Conservation (phyloP, 2,113 vertebrate species). For the Chiloscyllium plagiosum region DNA sequence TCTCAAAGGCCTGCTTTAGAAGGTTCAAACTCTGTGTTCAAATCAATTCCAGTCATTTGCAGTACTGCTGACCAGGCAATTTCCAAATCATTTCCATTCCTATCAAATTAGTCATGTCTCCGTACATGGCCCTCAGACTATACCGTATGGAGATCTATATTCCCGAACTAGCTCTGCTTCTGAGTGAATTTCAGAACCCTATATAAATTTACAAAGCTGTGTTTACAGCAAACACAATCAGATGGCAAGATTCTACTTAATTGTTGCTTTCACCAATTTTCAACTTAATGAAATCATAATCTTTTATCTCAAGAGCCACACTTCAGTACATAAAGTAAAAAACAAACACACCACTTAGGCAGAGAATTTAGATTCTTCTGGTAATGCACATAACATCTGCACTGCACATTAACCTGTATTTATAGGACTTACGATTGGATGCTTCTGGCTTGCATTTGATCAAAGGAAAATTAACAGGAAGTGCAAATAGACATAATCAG, state of each 20-base stretch:
- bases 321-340: neutral
- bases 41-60: neutral
- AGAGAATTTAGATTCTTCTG: neutral
- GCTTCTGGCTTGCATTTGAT: neutral
- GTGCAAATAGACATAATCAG: neutral
- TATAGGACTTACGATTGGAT: neutral
- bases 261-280: neutral
- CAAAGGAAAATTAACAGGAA: conserved; percentile 29
- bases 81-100: neutral
- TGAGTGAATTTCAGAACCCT: neutral
- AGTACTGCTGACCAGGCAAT: neutral
- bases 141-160: neutral
- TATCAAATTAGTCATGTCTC: neutral
- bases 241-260: neutral
- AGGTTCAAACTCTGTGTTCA: neutral
- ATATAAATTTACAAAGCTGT: neutral
- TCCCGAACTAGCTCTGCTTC: neutral
- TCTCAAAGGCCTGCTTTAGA: too few species aligned
- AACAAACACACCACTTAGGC: conserved; percentile 3
- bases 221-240: conserved; percentile 8
- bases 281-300: conserved; percentile 15
- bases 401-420: neutral
- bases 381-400: neutral
- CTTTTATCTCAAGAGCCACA: conserved; percentile 24
- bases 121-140: neutral